These are phyloP conservation scores for Esox lucius DNA, from an alignment of 2,797 vertebrate species.

Conservation along the genomic window DNA sequence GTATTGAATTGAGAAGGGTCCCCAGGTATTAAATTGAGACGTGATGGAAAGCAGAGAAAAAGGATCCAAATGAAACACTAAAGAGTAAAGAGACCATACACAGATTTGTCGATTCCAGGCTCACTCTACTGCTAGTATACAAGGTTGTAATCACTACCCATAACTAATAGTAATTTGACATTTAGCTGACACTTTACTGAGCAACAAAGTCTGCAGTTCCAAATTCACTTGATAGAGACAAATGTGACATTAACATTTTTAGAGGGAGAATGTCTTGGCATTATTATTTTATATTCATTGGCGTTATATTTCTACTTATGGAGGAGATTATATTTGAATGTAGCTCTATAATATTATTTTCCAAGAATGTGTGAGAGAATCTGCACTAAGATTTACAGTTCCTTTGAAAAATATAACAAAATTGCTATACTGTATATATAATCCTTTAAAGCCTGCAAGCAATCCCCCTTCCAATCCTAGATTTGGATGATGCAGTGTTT, in stretches of 20 bases:
- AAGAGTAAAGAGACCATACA: background rate
- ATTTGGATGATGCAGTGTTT: background rate
- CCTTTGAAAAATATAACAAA: background rate
- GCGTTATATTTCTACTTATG: background rate
- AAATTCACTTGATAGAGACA: background rate
- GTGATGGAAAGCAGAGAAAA: background rate
- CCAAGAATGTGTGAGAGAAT: background rate
- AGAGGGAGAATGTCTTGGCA: background rate
- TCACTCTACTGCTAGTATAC: background rate
- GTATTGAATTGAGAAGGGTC: too few relatives aligned
- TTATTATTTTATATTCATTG: background rate
- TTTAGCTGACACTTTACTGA: background rate
- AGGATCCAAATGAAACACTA: too few relatives aligned
- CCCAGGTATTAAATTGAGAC: too few relatives aligned
- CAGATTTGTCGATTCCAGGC: background rate
- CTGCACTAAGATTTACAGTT: background rate
- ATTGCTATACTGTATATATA: conserved; percentile 14
- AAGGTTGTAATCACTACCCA: background rate
- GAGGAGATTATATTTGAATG: background rate
- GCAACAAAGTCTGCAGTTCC: background rate
- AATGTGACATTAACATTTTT: background rate
- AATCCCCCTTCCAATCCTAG: conserved; percentile 10
- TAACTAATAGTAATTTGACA: background rate
- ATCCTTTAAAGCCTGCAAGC: conserved; percentile 27
- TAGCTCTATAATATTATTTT: background rate